Percentiles rank a stretch among this genome's conserved stretches.
These are phyloP conservation scores for Platycnemis pennipes DNA, from an alignment of 2,888 invertebrate species.

Conservation along the genomic window DNA sequence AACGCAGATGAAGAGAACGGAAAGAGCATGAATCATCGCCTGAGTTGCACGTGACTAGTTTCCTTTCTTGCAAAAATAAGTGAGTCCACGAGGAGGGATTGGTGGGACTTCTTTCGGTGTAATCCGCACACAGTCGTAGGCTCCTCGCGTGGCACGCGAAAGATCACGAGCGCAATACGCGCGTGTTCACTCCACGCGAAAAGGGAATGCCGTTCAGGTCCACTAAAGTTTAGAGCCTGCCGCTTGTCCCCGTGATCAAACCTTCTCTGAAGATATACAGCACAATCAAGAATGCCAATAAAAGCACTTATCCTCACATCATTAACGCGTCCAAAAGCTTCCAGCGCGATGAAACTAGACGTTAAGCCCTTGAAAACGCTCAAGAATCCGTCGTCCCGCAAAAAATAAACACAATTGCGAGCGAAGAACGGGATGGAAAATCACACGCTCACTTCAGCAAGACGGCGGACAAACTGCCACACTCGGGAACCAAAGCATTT, in stretches of 20 bases:
- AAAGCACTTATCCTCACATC: neutral
- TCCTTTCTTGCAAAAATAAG: neutral
- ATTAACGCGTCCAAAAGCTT: neutral
- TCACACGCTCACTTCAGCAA: constrained; percentile 19
- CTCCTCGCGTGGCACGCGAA: neutral
- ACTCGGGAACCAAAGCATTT: constrained; percentile 29
- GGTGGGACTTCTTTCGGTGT: neutral
- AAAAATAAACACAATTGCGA: constrained; percentile 30
- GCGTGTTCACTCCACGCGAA: neutral
- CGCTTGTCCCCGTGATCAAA: neutral
- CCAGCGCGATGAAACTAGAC: neutral
- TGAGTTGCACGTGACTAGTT: constrained; percentile 6
- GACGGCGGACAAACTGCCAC: neutral
- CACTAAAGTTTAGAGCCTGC: neutral
- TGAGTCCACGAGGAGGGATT: neutral
- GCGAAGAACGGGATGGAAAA: neutral
- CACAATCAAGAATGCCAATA: neutral
- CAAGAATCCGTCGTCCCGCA: neutral
- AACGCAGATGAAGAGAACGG: neutral
- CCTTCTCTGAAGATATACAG: neutral
- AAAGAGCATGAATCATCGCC: constrained; percentile 27
- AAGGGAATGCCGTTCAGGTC: neutral
- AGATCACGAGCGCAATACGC: neutral
- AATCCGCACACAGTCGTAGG: neutral
- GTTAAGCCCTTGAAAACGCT: neutral